These are phyloP conservation scores for Volucella bombylans DNA, from an alignment of 2,888 invertebrate species.

Conservation along the genomic window DNA sequence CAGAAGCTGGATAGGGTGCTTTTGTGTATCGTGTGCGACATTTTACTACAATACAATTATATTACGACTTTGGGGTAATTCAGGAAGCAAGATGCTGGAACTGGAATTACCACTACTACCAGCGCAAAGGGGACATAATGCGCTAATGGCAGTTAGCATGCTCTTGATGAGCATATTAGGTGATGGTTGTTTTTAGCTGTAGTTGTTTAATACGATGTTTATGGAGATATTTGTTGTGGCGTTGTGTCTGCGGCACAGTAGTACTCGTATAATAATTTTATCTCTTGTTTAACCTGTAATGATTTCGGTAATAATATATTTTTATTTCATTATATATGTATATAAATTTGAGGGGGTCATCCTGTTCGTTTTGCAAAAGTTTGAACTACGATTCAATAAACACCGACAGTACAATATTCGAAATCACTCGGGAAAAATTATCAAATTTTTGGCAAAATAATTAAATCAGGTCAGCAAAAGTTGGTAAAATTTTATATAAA, in stretches of 20 bases:
- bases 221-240: conserved; percentile 60
- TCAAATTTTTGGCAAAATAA: conserved; percentile 21
- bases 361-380: not conserved
- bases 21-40: conserved; percentile 60
- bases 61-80: conserved; percentile 51
- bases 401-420: not conserved
- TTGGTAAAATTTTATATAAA: not conserved
- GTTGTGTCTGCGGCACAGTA: conserved; percentile 24
- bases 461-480: conserved; percentile 30
- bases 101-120: conserved; percentile 8
- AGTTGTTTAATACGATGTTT: conserved; percentile 71
- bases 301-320: conserved; percentile 49
- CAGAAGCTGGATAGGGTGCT: conserved; percentile 45
- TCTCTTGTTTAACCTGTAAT: conserved; percentile 47
- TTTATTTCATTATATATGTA: conserved; percentile 28
- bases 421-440: conserved; percentile 15
- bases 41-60: conserved; percentile 67
- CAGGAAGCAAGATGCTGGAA: conserved; percentile 7
- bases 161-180: conserved; percentile 69
- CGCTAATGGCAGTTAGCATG: conserved; percentile 72
- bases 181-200: conserved; percentile 61
- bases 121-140: conserved; percentile 48
- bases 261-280: conserved; percentile 55
- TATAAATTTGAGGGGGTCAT: not conserved
- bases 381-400: conserved; percentile 29